Percentiles rank a stretch among this genome's conserved stretches.
Conservation (phyloP, 2,113 vertebrate genomes). For the Xerus inauris region DNA sequence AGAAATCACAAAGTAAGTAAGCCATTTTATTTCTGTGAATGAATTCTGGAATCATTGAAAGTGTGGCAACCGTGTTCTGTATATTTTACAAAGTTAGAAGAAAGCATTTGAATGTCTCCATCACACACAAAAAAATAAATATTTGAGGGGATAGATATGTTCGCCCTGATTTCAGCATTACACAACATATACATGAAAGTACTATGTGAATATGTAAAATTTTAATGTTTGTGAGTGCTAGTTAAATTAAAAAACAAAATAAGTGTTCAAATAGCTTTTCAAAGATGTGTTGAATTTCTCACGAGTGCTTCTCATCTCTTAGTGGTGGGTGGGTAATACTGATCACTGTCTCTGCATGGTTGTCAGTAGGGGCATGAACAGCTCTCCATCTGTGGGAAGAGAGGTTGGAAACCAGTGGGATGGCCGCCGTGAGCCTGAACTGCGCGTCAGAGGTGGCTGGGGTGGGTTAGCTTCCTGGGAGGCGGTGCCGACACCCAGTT, state of each 20-base stretch:
- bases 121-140: not conserved
- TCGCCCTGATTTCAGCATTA: not conserved
- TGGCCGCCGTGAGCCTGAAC: rapidly evolving
- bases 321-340: not conserved
- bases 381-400: not conserved
- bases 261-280: not conserved
- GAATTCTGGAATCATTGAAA: not conserved
- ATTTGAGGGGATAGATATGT: not conserved
- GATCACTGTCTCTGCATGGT: not conserved
- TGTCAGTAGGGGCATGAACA: not conserved
- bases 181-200: not conserved
- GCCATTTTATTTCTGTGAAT: not conserved
- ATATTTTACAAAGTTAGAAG: not conserved
- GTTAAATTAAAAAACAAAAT: not conserved
- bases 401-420: not conserved
- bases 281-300: not conserved
- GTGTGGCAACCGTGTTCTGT: no score
- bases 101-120: not conserved
- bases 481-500: rapidly evolving
- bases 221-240: not conserved
- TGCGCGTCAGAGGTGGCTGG: not conserved
- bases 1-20: constrained; percentile 95
- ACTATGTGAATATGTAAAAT: no score
- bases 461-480: not conserved
- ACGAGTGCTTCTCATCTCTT: not conserved